Evolutionary conservation across 2,888 invertebrate species (phyloP), one percentile per base, ranked within the genome.

Genomic region (Yponomeuta evonymella): DNA sequence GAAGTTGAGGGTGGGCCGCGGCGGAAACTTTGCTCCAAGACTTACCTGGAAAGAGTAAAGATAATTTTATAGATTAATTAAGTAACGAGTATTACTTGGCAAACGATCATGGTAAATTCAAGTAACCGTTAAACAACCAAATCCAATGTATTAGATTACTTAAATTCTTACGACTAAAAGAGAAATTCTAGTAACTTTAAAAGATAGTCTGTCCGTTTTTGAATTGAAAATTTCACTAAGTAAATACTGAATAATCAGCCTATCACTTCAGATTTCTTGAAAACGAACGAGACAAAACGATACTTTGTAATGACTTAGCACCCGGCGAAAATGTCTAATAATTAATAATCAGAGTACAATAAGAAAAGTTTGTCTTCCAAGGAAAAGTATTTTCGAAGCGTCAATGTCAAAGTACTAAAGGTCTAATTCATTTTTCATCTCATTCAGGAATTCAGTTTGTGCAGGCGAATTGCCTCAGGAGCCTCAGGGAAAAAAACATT

Each of bases 401-500:
- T 51, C 51, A 51, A 51, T 51, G 51, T 58, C 51, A 58, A 58
- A 15, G 12, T 58, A 12, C 15, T 58, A 58, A 58, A 58, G 51
- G 51, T 58, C 51, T 58, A 58, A 58, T 43, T 43, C 43, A 43
- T 43, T 43, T 43, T 43, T 43, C 43, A 43, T 58, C 51, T 58
- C 15, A 64, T 64, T 64, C 64, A 64, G 10, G 29, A 64, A 29
- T 29, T 29, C 64, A n/a, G 23, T 64, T 30, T 58, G 15, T 58
- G 15, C 51, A 15, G 15, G 51, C 51, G 51, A 58, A 58, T 58
- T 58, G 51, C 15, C 51, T 58, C 51, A 15, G 51, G 51, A 12
- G 8, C 23, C 23, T 23, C 23, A 23, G 23, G 23, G 1, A 23
- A 23, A 63, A 51, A 76, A 79, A 77, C 76, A 75, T 77, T 33